A percentile compares a stretch with the other conserved stretches of the same genome.
Conservation (phyloP, 37 sponge, comb jelly and placozoan genomes). For the Ianthella basta region DNA sequence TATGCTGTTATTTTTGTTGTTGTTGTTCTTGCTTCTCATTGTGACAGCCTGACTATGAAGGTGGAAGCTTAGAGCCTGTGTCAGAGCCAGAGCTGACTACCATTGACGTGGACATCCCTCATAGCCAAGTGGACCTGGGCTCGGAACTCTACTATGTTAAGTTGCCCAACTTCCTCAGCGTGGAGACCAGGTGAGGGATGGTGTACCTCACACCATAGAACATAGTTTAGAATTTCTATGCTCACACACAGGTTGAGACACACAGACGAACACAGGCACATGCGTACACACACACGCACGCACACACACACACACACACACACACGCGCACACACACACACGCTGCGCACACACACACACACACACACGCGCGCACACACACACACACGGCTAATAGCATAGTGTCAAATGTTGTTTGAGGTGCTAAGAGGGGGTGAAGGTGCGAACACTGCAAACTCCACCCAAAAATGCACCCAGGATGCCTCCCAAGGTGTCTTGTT, state of each 20-base stretch:
- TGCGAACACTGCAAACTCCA: too few relatives aligned
- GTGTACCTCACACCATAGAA: too few relatives aligned
- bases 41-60: neutral
- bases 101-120: conserved; percentile 87
- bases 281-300: too few relatives aligned
- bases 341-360: neutral
- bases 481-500: too few relatives aligned
- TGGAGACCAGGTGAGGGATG: conserved; percentile 54
- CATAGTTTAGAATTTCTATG: too few relatives aligned
- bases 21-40: neutral
- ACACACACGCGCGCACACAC: neutral
- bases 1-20: too few relatives aligned
- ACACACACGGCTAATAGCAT: neutral
- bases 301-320: neutral
- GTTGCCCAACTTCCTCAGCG: conserved; percentile 72
- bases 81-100: conserved; percentile 61
- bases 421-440: too few relatives aligned
- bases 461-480: too few relatives aligned
- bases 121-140: conserved; percentile 68
- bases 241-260: too few relatives aligned
- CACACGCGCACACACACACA: neutral
- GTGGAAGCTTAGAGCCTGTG: neutral
- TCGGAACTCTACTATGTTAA: conserved; percentile 86
- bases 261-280: too few relatives aligned
- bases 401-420: neutral